Percentiles rank a stretch among this genome's conserved stretches.
Conservation (phyloP, 2,888 invertebrate genomes). For the Heliconius hortense region DNA sequence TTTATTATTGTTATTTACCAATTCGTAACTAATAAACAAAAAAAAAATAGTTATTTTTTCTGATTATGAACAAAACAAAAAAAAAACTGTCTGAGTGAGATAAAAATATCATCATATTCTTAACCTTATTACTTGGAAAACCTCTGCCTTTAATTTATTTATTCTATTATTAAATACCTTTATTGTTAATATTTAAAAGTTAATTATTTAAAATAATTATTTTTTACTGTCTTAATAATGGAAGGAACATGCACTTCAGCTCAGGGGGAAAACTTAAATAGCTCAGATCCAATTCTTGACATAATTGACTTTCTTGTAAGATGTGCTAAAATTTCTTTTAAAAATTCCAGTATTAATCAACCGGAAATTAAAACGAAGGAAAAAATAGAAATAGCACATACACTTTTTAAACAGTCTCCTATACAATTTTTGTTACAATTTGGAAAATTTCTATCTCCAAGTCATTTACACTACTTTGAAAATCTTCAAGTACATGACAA, state of each 20-base stretch:
- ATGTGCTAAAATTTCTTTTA: constrained; percentile 86
- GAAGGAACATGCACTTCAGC: constrained; percentile 17
- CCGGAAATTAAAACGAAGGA: constrained; percentile 86
- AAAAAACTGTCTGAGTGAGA: background rate
- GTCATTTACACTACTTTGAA: constrained; percentile 88
- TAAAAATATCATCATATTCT: background rate
- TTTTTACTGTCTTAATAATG: constrained; percentile 15
- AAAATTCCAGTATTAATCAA: constrained; percentile 91
- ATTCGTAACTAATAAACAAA: no score
- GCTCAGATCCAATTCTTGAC: constrained; percentile 72
- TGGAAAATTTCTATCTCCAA: constrained; percentile 85
- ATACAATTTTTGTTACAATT: constrained; percentile 89
- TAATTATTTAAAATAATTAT: background rate
- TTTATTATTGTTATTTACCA: no score
- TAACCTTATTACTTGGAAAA: background rate
- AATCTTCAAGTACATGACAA: constrained; percentile 48
- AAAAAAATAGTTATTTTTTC: no score
- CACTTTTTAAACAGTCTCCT: constrained; percentile 85
- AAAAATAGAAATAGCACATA: constrained; percentile 85
- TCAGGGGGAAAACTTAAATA: constrained; percentile 46
- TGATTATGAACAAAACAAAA: no score
- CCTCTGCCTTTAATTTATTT: background rate
- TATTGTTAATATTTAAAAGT: background rate
- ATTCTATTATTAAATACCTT: background rate
- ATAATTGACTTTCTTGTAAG: constrained; percentile 84